Evolutionary conservation across 2,888 invertebrate species (phyloP).

Genomic region (Drosophila anomalata): DNA sequence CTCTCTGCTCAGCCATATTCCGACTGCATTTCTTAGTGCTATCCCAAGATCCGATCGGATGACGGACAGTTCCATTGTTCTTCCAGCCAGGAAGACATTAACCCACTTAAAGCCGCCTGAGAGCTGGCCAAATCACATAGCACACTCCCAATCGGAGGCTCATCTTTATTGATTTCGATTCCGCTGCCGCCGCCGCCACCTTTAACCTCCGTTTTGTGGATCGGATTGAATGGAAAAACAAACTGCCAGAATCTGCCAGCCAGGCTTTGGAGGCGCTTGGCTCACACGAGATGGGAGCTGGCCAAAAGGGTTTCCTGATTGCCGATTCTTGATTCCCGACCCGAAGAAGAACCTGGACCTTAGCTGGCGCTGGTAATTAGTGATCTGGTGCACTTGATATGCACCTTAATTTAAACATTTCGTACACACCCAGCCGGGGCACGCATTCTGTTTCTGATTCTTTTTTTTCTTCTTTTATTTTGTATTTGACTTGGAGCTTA

Average conservation of each 20-base stretch:
- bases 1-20: conserved; percentile 10
- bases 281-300: conserved; percentile 62
- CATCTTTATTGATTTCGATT: conserved; percentile 78
- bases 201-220: conserved; percentile 28
- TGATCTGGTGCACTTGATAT: conserved; percentile 83
- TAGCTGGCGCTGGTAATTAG: conserved; percentile 81
- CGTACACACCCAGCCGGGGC: conserved; percentile 71
- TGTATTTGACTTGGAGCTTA: conserved; percentile 1
- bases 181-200: conserved; percentile 47
- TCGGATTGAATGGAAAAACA: conserved; percentile 18
- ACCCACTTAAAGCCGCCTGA: conserved; percentile 63
- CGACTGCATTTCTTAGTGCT: conserved; percentile 31
- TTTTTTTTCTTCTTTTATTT: background rate
- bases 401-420: conserved; percentile 80
- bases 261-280: conserved; percentile 60
- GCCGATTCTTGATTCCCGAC: conserved; percentile 1
- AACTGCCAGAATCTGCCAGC: conserved; percentile 22
- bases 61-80: conserved; percentile 68
- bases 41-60: conserved; percentile 55
- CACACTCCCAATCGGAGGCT: conserved; percentile 60
- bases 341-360: conserved; percentile 14
- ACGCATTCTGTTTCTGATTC: conserved; percentile 36
- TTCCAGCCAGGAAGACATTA: conserved; percentile 56
- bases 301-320: conserved; percentile 19
- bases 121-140: conserved; percentile 69